Base-by-base conservation (phyloP, 2,888 invertebrate genomes). In the Calameuta pallipes region DNA sequence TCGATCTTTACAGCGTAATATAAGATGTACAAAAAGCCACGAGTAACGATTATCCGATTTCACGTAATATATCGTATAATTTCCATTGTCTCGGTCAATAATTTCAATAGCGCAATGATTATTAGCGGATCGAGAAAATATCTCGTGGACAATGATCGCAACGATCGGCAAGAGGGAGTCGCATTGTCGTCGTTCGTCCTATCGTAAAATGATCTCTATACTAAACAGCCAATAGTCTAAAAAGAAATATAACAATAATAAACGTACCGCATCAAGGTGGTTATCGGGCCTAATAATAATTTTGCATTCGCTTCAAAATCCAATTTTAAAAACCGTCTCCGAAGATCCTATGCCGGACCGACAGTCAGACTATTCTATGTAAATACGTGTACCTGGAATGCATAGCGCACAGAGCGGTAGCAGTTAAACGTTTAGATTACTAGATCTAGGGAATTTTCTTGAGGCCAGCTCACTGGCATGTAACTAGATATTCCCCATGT, bases 1-100 rank as follows among this genome's bases (percentile, higher is more conserved):
- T 31, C 71, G 71, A 31, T 71, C 71, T 71, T 71, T 71, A 34
- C 71, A 71, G 71, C 71, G 71, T 71, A 71, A 71, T 71, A 34
- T 71, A 71, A 71, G 13, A 71, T 31, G 33, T 71, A 71, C 34
- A 71, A 33, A 71, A 71, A 71, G 31, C 31, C 15, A 71, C 1
- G 33, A 34, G 33, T 71, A 71, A 71, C 56, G 56, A 71, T 71
- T 31, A 34, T 34, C 71, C 71, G 71, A 31, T 71, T 34, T 9
- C 71, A 34, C 33, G 33, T 31, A 33, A 4, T 15, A 9, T 11
- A 71, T 15, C 31, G 71, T 56, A 23, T 23, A 23, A 56, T 56
- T 56, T 23, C 2, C 23, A 15, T 9, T 9, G 56, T 56, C 56
- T 56, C 56, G 1, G 56, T 23, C 0, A 23, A 23, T 56, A 23